Percentiles rank a stretch among this genome's conserved stretches.
Evolutionary conservation across 2,113 vertebrate species (phyloP).

Genomic region (Octodon degus): DNA sequence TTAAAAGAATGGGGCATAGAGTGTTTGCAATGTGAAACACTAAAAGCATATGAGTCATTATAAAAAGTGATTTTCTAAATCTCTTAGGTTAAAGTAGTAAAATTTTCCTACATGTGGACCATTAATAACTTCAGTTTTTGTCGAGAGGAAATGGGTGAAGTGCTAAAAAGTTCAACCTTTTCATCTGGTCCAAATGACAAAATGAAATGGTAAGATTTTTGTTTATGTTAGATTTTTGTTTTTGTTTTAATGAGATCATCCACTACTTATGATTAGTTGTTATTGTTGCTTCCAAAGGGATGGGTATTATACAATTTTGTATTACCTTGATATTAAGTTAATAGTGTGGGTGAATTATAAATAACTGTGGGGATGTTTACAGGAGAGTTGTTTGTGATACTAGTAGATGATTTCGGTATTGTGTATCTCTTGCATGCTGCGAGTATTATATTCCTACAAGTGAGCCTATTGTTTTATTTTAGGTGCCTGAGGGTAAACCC

Average conservation of each 20-base stretch:
- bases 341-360: slow-evolving; percentile 1
- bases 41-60: slow-evolving; percentile 45
- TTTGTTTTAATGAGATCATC: neutral
- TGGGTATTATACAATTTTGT: slow-evolving; percentile 30
- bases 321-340: slow-evolving; percentile 52
- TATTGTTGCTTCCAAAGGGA: neutral
- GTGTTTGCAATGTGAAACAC: slow-evolving; percentile 40
- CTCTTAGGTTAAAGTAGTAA: slow-evolving; percentile 92
- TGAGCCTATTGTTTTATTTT: slow-evolving; percentile 81
- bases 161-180: slow-evolving; percentile 93
- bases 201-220: slow-evolving; percentile 91
- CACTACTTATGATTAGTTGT: neutral
- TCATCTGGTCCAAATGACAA: slow-evolving; percentile 93
- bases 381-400: neutral
- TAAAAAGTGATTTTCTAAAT: slow-evolving; percentile 77
- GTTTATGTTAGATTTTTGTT: slow-evolving; percentile 1
- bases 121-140: slow-evolving; percentile 95
- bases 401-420: slow-evolving; percentile 61
- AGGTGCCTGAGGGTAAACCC: slow-evolving; percentile 99
- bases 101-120: slow-evolving; percentile 94
- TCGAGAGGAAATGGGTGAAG: slow-evolving; percentile 93
- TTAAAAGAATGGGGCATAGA: slow-evolving; percentile 18
- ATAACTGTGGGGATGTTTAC: neutral
- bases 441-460: slow-evolving; percentile 58
- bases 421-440: slow-evolving; percentile 28